These are phyloP conservation scores for Acridotheres tristis DNA, from an alignment of 2,797 vertebrate genomes.

Conservation along the genomic window DNA sequence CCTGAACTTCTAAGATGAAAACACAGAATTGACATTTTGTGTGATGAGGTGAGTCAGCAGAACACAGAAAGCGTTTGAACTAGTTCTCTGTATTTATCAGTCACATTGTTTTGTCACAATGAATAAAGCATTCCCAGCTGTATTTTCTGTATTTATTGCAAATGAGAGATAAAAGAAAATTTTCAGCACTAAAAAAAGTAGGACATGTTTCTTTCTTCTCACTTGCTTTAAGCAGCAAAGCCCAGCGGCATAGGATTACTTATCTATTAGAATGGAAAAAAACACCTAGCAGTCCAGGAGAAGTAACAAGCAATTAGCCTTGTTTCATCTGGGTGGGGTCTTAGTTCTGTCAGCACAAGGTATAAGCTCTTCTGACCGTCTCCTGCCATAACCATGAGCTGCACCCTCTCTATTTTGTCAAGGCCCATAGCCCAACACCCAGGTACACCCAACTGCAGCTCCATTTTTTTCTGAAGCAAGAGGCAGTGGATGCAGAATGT, in stretches of 20 bases:
- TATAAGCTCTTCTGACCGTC: background rate
- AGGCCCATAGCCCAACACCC: background rate
- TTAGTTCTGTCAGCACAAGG: background rate
- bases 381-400: background rate
- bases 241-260: background rate
- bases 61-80: background rate
- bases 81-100: background rate
- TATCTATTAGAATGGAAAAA: background rate
- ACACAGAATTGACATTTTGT: background rate
- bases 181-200: background rate
- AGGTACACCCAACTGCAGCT: background rate
- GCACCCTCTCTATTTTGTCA: background rate
- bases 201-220: background rate
- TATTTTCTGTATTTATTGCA: background rate
- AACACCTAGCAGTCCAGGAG: background rate
- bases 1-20: background rate
- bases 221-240: conserved; percentile 20
- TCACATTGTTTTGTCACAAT: background rate
- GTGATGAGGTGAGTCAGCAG: background rate
- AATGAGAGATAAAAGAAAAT: background rate
- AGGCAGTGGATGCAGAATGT: background rate
- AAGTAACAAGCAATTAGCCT: background rate
- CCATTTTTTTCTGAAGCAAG: background rate
- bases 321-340: background rate
- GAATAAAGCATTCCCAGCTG: background rate